phyloP scores from a whole-genome alignment of 2,113 vertebrate species.

The Tetrax tetrax region DNA sequence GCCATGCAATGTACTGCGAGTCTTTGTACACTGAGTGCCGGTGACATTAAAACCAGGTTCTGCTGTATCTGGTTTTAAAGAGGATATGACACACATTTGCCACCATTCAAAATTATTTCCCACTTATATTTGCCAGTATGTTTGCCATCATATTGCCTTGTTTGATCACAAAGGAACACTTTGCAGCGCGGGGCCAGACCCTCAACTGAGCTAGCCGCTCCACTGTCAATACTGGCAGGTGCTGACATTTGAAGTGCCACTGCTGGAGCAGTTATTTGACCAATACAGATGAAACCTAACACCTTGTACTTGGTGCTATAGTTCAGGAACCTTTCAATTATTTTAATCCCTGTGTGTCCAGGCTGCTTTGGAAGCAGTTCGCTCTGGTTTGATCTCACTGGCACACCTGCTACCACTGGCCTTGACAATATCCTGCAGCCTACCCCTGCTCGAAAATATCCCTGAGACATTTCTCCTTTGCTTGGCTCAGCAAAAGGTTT shows the following conservation, averaged over 20 bases:
- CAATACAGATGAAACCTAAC: not conserved
- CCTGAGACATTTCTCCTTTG: not conserved
- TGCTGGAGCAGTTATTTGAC: not conserved
- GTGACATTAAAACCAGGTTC: not conserved
- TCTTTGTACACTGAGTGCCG: not conserved
- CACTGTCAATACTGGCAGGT: not conserved
- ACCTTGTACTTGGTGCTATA: not conserved
- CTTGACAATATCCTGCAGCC: not conserved
- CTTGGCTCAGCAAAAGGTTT: not conserved
- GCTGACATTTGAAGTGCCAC: slow-evolving; percentile 1
- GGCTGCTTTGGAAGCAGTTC: not conserved
- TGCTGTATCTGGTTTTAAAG: not conserved
- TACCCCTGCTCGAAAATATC: not conserved
- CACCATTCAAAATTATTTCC: not conserved
- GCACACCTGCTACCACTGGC: not conserved
- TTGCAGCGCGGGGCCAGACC: not conserved
- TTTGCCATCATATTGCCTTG: not conserved
- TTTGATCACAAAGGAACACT: not conserved
- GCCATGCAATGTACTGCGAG: not conserved
- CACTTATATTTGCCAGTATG: not conserved
- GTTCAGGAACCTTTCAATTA: not conserved
- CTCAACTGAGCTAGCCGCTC: not conserved
- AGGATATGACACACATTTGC: not conserved
- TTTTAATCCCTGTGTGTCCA: not conserved
- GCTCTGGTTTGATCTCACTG: not conserved